Conservation (phyloP, 2,888 invertebrate species). For the Hypercompe scribonia region DNA sequence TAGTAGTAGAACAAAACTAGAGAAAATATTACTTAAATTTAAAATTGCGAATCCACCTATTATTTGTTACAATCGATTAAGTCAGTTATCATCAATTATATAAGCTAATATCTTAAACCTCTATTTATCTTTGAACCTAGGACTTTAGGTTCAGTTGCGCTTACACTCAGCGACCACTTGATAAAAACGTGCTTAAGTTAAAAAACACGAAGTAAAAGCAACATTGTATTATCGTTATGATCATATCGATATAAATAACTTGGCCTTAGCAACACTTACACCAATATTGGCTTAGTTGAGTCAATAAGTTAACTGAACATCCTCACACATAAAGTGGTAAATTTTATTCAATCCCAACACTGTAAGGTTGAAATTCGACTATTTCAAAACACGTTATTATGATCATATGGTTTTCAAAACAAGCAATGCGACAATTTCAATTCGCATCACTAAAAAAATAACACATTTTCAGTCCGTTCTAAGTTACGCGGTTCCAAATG, state of each 20-base stretch:
- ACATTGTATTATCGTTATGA: slow-evolving; percentile 28
- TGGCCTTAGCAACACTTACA: slow-evolving; percentile 58
- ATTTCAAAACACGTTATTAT: slow-evolving; percentile 9
- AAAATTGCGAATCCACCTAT: background rate
- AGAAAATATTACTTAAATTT: background rate
- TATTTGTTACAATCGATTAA: background rate
- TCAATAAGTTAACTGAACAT: slow-evolving; percentile 45
- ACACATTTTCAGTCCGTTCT: slow-evolving; percentile 30
- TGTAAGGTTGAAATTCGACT: slow-evolving; percentile 22
- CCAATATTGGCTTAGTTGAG: slow-evolving; percentile 57
- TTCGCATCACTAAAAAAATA: slow-evolving; percentile 32
- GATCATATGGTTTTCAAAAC: slow-evolving; percentile 27
- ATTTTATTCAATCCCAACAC: slow-evolving; percentile 2
- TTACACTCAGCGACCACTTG: background rate
- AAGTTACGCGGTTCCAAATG: slow-evolving; percentile 39
- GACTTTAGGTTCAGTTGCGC: background rate
- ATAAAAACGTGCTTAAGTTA: background rate
- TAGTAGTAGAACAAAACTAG: too few species aligned
- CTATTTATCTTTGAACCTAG: background rate
- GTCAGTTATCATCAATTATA: background rate
- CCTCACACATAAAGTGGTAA: slow-evolving; percentile 13
- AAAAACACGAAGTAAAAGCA: background rate
- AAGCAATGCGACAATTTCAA: slow-evolving; percentile 30
- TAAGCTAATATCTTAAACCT: background rate
- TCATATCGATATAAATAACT: slow-evolving; percentile 57